Percentiles rank a stretch among this genome's conserved stretches.
Conservation (phyloP, 2,113 vertebrate species). For the Junco hyemalis region DNA sequence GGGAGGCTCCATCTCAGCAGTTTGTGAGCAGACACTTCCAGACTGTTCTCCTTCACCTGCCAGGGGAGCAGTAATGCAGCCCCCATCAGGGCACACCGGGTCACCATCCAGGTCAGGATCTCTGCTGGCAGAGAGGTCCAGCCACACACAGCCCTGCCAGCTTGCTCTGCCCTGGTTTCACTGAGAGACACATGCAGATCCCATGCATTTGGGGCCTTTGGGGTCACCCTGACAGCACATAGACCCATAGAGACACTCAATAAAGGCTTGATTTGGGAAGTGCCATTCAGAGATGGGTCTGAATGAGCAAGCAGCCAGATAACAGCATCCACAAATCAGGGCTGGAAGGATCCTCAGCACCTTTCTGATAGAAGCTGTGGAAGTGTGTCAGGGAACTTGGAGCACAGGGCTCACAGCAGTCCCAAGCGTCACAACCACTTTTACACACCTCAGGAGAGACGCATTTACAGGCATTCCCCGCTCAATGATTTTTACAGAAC, state of each 20-base stretch:
- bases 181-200: rapidly evolving
- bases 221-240: rapidly evolving
- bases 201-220: neutral
- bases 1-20: neutral
- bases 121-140: neutral
- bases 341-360: neutral
- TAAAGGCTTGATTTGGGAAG: neutral
- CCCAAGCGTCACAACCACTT: rapidly evolving
- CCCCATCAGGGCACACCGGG: too few species aligned
- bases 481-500: neutral
- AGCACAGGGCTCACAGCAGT: rapidly evolving
- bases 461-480: neutral
- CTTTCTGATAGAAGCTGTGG: neutral
- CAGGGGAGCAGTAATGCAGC: neutral
- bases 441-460: rapidly evolving
- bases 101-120: neutral
- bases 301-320: neutral
- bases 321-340: neutral
- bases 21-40: neutral
- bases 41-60: neutral
- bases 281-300: neutral
- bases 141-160: rapidly evolving
- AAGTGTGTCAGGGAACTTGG: rapidly evolving
- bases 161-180: neutral
- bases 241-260: rapidly evolving